Evolutionary conservation across 2,113 vertebrate genomes (phyloP).

Genomic region (Xiphophorus hellerii): DNA sequence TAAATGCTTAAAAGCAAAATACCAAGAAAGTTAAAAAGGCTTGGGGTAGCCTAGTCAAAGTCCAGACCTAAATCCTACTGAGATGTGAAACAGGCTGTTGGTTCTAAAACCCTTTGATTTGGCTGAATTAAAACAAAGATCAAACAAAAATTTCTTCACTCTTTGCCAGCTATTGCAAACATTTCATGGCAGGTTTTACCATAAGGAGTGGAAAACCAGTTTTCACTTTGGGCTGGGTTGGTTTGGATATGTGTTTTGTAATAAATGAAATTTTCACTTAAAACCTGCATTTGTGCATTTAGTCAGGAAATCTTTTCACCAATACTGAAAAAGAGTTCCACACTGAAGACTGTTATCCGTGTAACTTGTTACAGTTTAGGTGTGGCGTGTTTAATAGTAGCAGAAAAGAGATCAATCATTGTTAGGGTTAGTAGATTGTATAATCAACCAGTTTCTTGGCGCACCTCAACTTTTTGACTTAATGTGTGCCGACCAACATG

Average conservation of each 20-base stretch:
- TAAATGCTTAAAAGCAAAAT: too few species aligned
- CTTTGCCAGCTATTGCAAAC: background rate
- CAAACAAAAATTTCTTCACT: background rate
- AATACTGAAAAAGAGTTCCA: background rate
- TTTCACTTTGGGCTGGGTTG: background rate
- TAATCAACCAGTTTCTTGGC: background rate
- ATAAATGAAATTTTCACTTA: background rate
- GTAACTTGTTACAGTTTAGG: background rate
- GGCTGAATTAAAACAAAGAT: too few species aligned
- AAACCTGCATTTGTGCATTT: background rate
- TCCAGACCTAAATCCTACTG: background rate
- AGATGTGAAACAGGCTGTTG: background rate
- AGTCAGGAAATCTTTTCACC: background rate
- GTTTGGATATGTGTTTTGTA: background rate
- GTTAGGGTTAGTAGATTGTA: background rate
- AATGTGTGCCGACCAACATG: background rate
- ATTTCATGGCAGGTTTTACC: background rate
- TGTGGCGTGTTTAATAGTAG: background rate
- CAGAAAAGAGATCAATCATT: background rate
- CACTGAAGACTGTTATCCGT: background rate
- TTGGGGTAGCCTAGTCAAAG: background rate
- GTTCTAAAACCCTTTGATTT: background rate
- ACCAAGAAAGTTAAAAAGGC: background rate
- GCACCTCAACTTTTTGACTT: background rate
- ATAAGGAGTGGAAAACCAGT: background rate